These are phyloP conservation scores for Rhimphoctona megacephalus DNA, from an alignment of 2,888 invertebrate genomes.

Conservation along the genomic window DNA sequence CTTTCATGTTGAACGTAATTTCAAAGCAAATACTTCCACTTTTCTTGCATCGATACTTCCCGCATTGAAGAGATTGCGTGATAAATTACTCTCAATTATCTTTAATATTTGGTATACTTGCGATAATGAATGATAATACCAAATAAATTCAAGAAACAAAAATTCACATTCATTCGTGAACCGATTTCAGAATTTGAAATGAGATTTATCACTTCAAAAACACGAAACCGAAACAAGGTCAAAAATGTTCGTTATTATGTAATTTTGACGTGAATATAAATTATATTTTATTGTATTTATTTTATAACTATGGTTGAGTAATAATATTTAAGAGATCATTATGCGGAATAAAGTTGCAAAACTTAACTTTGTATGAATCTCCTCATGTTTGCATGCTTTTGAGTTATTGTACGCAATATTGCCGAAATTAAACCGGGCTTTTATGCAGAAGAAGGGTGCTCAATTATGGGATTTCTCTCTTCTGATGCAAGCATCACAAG, in stretches of 20 bases:
- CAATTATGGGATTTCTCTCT: conserved; percentile 7
- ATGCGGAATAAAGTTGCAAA: neutral
- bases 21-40: conserved; percentile 2
- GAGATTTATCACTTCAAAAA: neutral
- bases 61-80: neutral
- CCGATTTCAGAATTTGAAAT: neutral
- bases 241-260: neutral
- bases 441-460: neutral
- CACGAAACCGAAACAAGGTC: neutral
- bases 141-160: neutral
- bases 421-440: neutral
- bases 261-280: neutral
- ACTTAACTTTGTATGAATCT: neutral
- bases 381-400: neutral
- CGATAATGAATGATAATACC: neutral
- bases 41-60: neutral
- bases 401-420: neutral
- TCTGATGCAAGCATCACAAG: neutral
- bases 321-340: neutral
- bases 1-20: neutral
- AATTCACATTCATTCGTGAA: neutral
- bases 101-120: neutral
- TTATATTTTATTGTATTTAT: neutral
- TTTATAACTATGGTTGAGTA: neutral
- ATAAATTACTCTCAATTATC: neutral